phyloP scores from a whole-genome alignment of 2,888 invertebrate species.

The Globia sparganii region DNA sequence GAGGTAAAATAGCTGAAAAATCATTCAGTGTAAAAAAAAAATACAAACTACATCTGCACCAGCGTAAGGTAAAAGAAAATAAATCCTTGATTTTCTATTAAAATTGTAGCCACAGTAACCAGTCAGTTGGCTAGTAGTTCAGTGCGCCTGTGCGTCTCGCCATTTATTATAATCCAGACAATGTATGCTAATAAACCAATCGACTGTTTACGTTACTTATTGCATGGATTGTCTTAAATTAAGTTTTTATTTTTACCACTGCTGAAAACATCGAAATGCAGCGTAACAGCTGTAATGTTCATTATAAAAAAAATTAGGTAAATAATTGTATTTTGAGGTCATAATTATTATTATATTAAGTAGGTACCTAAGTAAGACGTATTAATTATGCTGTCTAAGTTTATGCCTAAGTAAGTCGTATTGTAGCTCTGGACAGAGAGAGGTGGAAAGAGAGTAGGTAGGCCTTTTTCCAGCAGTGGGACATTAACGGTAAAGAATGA shows the following conservation, averaged over 20 bases:
- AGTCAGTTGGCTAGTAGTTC: background rate
- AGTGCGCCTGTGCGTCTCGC: constrained; percentile 28
- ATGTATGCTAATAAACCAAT: constrained; percentile 50
- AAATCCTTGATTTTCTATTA: background rate
- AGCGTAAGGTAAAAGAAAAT: background rate
- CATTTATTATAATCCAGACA: constrained; percentile 49
- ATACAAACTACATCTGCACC: background rate
- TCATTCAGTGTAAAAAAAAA: background rate
- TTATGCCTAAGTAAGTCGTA: too few relatives aligned
- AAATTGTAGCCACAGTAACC: constrained; percentile 4
- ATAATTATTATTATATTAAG: background rate
- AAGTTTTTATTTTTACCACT: constrained; percentile 20
- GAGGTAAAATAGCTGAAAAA: background rate
- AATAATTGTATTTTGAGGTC: background rate
- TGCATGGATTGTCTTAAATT: constrained; percentile 13
- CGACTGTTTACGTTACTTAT: constrained; percentile 4
- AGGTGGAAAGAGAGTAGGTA: too few relatives aligned
- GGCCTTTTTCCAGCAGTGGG: too few relatives aligned
- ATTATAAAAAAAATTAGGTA: background rate
- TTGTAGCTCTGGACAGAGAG: too few relatives aligned
- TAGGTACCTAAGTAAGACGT: background rate
- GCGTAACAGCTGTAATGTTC: background rate
- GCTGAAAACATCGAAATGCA: background rate
- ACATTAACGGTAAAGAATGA: too few relatives aligned
- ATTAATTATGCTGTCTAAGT: too few relatives aligned